Conservation (phyloP, 2,797 vertebrate species). For the Myotis vivesi region DNA sequence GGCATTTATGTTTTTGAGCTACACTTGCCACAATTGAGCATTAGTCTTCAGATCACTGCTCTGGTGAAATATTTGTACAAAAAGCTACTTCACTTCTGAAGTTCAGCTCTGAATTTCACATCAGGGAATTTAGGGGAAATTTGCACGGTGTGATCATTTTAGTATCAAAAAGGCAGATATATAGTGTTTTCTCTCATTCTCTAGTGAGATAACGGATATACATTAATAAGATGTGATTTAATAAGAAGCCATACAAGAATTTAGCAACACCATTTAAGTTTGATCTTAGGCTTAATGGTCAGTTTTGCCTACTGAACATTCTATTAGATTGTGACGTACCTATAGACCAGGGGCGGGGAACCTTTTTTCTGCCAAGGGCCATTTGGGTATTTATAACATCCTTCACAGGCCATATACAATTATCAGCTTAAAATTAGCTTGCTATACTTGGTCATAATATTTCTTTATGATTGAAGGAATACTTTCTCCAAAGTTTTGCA, state of each 20-base stretch:
- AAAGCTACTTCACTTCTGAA: neutral
- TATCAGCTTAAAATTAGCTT: too few relatives aligned
- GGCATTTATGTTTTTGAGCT: neutral
- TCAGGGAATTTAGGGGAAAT: neutral
- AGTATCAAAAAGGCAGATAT: neutral
- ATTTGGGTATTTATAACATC: too few relatives aligned
- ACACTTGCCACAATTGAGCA: accelerated
- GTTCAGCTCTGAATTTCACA: neutral
- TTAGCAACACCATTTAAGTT: neutral
- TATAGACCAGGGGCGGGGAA: too few relatives aligned
- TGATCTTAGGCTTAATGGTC: neutral
- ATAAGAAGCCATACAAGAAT: neutral
- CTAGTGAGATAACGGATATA: neutral
- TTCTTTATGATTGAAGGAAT: constrained; percentile 38
- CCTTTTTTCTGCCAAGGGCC: too few relatives aligned
- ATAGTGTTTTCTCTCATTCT: neutral
- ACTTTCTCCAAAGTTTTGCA: neutral
- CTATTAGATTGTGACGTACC: neutral
- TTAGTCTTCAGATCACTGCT: neutral
- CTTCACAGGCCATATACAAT: too few relatives aligned
- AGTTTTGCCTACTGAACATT: neutral
- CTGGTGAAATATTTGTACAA: neutral
- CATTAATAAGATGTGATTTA: neutral
- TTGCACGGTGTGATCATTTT: neutral
- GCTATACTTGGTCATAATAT: neutral